These are phyloP conservation scores for Chrysolina haemoptera DNA, from an alignment of 2,888 invertebrate genomes.

Conservation along the genomic window DNA sequence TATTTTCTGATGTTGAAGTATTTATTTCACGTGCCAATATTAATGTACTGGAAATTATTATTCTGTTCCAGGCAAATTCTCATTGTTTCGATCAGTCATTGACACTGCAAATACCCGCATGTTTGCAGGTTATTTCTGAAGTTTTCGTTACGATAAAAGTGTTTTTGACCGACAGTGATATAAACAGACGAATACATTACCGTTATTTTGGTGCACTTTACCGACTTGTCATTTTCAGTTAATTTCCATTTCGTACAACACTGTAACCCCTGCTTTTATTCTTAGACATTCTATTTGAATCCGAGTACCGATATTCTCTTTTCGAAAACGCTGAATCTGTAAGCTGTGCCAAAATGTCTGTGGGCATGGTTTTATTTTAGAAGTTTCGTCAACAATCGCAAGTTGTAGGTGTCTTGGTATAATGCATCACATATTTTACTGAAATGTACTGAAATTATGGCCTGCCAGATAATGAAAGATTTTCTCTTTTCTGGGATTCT, in stretches of 20 bases:
- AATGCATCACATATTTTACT: background rate
- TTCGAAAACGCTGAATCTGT: background rate
- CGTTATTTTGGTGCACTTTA: background rate
- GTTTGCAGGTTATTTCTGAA: background rate
- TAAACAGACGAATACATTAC: background rate
- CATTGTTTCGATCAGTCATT: background rate
- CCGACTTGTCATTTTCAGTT: background rate
- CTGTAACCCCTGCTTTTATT: background rate
- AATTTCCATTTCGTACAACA: background rate
- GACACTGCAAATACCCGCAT: background rate
- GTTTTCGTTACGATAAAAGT: background rate
- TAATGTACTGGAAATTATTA: no score
- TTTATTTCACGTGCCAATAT: background rate
- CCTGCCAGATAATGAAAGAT: no score
- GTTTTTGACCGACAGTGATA: background rate
- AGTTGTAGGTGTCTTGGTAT: slow-evolving; percentile 3
- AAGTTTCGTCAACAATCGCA: background rate
- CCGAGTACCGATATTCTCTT: background rate
- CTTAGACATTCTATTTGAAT: background rate
- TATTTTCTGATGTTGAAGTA: background rate
- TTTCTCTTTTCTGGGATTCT: no score
- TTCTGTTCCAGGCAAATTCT: no score
- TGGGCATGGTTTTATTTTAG: background rate
- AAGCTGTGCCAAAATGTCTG: slow-evolving; percentile 8
- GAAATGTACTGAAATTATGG: background rate